Conservation (phyloP, 2,888 invertebrate species). For the Sphaerophoria taeniata region DNA sequence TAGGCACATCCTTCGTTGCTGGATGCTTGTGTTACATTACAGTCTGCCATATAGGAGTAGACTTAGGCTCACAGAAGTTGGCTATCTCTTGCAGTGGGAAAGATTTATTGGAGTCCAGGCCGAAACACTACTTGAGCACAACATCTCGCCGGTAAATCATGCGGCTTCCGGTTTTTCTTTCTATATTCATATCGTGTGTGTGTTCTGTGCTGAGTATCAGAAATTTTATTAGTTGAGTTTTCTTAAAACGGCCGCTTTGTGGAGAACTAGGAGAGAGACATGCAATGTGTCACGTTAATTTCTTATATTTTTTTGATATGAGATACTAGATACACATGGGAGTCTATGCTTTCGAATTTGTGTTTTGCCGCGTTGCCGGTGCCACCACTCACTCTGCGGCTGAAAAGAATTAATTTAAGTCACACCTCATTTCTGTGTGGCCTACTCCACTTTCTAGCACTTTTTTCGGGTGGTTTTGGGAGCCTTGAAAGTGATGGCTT, state of each 20-base stretch:
- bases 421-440: conserved; percentile 50
- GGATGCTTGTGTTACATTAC: no score
- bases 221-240: conserved; percentile 55
- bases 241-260: conserved; percentile 50
- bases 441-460: conserved; percentile 14
- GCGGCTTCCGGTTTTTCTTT: conserved; percentile 55
- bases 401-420: conserved; percentile 67
- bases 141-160: conserved; percentile 55
- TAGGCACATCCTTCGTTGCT: neutral
- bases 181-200: conserved; percentile 38
- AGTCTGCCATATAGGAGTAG: no score
- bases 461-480: neutral
- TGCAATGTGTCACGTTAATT: conserved; percentile 71
- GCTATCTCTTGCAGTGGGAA: conserved; percentile 46
- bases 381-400: conserved; percentile 14
- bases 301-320: conserved; percentile 63
- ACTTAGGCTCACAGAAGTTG: conserved; percentile 14
- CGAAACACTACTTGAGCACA: conserved; percentile 65
- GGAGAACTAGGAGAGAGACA: conserved; percentile 27
- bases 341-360: no score
- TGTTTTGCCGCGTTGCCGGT: conserved; percentile 14
- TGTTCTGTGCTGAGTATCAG: conserved; percentile 43
- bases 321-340: conserved; percentile 38
- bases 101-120: conserved; percentile 69
- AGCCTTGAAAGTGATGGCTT: neutral